These are phyloP conservation scores for Bujurquina vittata DNA, from an alignment of 2,113 vertebrate genomes.

Conservation along the genomic window DNA sequence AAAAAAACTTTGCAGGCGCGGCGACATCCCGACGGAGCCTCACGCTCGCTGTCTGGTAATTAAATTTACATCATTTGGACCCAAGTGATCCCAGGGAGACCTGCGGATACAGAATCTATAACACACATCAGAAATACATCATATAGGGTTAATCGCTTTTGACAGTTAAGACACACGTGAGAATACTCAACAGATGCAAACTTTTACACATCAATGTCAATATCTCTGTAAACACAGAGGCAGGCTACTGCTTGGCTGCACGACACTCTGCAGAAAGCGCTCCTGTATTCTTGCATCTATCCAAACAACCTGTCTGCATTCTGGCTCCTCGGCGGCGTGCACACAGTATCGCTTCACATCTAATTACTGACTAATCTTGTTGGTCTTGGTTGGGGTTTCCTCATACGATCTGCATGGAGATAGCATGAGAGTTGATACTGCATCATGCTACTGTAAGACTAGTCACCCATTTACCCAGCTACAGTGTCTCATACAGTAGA, in stretches of 20 bases:
- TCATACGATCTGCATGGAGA: slow-evolving; percentile 49
- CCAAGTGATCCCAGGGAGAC: background rate
- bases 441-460: slow-evolving; percentile 58
- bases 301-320: slow-evolving; percentile 37
- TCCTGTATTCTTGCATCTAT: slow-evolving; percentile 1
- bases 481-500: slow-evolving; percentile 37
- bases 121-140: background rate
- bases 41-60: too few relatives aligned
- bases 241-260: background rate
- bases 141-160: background rate
- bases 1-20: background rate
- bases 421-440: slow-evolving; percentile 51
- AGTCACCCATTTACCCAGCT: slow-evolving; percentile 44
- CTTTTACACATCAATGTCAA: background rate
- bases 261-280: background rate
- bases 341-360: slow-evolving; percentile 55
- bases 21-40: background rate
- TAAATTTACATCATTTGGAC: background rate
- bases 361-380: slow-evolving; percentile 69
- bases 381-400: slow-evolving; percentile 59
- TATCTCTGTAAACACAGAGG: background rate
- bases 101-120: background rate
- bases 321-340: slow-evolving; percentile 20
- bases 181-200: background rate
- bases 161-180: background rate